Base-by-base conservation (phyloP, 2,797 vertebrate species). In the Silurus lanzhouensis region DNA sequence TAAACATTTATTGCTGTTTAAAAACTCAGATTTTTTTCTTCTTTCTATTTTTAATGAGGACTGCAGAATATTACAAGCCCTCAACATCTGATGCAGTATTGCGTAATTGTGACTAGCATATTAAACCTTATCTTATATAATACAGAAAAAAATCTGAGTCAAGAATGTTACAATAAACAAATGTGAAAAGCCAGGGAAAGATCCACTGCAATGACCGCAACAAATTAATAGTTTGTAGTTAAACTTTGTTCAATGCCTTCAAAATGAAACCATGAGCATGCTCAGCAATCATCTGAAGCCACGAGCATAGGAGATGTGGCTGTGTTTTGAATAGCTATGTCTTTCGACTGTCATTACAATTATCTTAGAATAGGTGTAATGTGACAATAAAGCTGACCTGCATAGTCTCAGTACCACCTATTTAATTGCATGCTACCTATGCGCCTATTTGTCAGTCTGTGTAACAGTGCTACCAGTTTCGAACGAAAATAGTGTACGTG, bases 401-500 rank as follows among this genome's bases (percentile, higher is more conserved):
- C 9, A 64, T n/a, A 48, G 22, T 17, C 14, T 15, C 15, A 52
- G 78, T 12, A 17, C 44, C 44, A 66, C 22, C 61, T 66, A 19
- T 81, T 66, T 81, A 80, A 80, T 66, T 80, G 44, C 44, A 52
- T 25, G 61, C 19, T 81, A 80, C 78, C 61, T 80, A 17, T 80
- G 27, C 7, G 3, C 78, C 48, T 81, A 81, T 81, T 81, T 52
- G 61, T 12, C 44, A 48, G 31, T 25, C 58, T 46, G 58, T 46
- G 15, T 15, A n/a, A 74, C 72, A n/a, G 68, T 52, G 84, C 83
- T 38, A 86, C 52, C 55, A 6, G 55, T 76, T 87, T 57, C 82
- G 60, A 84, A 72, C 83, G 48, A 82, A 89, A 89, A 88, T 84
- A 83, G 84, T 55, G 67, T 38, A 17, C 31, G 14, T 61, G 31